Base-by-base conservation (phyloP, 2,113 vertebrate genomes). In the Rallus limicola region DNA sequence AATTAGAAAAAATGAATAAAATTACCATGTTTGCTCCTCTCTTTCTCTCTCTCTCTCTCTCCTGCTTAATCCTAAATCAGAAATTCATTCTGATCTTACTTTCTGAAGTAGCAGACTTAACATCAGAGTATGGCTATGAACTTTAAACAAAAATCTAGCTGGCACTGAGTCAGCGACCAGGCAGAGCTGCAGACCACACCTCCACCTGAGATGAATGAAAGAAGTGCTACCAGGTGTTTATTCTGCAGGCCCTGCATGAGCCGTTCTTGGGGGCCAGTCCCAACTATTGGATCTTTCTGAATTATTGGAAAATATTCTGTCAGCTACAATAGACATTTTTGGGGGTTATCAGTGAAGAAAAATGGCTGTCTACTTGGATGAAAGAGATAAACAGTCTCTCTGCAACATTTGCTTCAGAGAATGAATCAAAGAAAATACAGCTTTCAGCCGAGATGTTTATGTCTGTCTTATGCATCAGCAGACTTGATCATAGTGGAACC, bases 391-490 rank as follows among this genome's bases (percentile, higher is more conserved):
- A 60, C 34, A 72, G 14, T 31, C 36, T 71, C 23, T 71, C 23
- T 75, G 60, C n/a, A 82, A 50, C 58, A 82, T 76, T 77, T 92
- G 36, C 23, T 89, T 89, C 67, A 82, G 44, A 84, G 62, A 69
- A 85, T 24, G 81, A 91, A 68, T 65, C 88, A 69, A 9, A 92
- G 42, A 62, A 90, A 92, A 72, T 28, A 53, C 18, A 79, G 53
- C 40, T 89, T 94, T 96, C 83, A 87, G 70, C 11, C 44, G 58
- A 70, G 55, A 62, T 92, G 91, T 91, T 85, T 86, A 9, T 82
- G 62, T 84, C 86, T 94, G 67, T 62, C 81, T 77, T 64, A 76
- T 63, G 86, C 92, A 95, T 85, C 86, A 96, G 69, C 55, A 92
- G 40, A n/a, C 36, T 92, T 89, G 83, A 95, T 78, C 77, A 77